Percentiles rank a stretch among this genome's conserved stretches.
Evolutionary conservation across 2,113 vertebrate genomes (phyloP).

Genomic region (Lophura nycthemera): DNA sequence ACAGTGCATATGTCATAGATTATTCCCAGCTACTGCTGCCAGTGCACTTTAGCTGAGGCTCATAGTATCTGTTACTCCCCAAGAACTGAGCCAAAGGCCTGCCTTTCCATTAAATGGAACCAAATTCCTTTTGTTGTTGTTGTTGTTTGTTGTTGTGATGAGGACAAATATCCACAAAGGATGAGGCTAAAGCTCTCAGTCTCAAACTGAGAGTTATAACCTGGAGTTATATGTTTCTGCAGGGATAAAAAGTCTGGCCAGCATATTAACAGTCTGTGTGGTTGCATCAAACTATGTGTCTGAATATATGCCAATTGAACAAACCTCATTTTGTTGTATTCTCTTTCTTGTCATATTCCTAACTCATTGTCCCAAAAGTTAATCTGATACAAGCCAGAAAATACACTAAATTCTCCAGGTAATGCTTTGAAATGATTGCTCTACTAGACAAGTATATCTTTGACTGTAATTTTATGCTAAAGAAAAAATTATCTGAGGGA

Average conservation of each 20-base stretch:
- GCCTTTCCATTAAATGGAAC: constrained; percentile 1
- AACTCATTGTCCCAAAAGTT: not conserved
- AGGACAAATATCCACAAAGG: not conserved
- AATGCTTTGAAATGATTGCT: not conserved
- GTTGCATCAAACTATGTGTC: fast-evolving
- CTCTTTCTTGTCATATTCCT: not conserved
- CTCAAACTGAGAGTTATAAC: too few species aligned
- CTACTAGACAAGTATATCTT: not conserved
- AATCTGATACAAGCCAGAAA: not conserved
- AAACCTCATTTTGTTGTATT: not conserved
- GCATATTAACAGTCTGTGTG: not conserved
- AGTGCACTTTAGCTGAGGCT: not conserved
- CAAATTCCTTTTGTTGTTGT: not conserved
- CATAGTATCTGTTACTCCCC: fast-evolving
- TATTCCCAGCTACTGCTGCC: not conserved
- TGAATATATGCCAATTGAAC: not conserved
- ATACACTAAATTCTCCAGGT: not conserved
- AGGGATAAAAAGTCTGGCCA: not conserved
- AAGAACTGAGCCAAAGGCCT: not conserved
- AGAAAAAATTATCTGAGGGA: not conserved
- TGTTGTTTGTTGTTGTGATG: not conserved
- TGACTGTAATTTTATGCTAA: too few species aligned
- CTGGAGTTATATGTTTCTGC: not conserved
- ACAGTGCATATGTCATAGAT: not conserved
- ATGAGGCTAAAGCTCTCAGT: not conserved